phyloP scores from a whole-genome alignment of 2,797 vertebrate genomes.

The Tangara arthus region DNA sequence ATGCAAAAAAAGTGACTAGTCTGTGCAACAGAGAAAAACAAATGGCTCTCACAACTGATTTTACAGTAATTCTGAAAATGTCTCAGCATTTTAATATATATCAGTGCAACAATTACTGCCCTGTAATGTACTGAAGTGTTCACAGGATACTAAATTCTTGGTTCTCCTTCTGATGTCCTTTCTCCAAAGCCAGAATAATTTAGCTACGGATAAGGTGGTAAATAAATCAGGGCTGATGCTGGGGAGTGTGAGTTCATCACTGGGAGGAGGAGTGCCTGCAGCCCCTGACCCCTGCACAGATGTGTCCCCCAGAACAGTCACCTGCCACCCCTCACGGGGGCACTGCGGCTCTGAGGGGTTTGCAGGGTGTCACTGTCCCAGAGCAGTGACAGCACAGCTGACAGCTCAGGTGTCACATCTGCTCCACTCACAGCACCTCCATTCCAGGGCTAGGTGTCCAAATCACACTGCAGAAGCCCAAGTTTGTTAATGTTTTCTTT shows the following conservation, averaged over 20 bases:
- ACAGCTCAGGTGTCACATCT: background rate
- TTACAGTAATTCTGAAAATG: constrained; percentile 44
- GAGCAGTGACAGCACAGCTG: background rate
- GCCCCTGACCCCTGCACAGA: fast-evolving
- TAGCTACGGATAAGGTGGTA: background rate
- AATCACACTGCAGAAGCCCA: background rate
- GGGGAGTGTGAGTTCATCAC: background rate
- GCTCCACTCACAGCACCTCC: background rate
- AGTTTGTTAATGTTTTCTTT: background rate
- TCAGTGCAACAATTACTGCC: constrained; percentile 47
- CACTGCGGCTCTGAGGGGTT: fast-evolving
- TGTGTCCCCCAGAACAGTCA: background rate
- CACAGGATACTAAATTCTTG: background rate
- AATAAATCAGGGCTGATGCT: background rate
- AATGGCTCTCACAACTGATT: constrained; percentile 44
- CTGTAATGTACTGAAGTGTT: background rate
- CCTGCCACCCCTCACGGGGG: background rate
- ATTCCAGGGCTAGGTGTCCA: background rate
- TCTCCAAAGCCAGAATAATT: background rate
- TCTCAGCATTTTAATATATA: constrained; percentile 43
- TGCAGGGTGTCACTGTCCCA: background rate
- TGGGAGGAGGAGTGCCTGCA: background rate
- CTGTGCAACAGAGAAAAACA: constrained; percentile 68
- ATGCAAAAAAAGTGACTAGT: constrained; percentile 64
- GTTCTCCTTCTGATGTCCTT: background rate